Evolutionary conservation across 2,888 invertebrate genomes (phyloP), one percentile per base, ranked within the genome.

Genomic region (Rhogogaster chlorosoma): DNA sequence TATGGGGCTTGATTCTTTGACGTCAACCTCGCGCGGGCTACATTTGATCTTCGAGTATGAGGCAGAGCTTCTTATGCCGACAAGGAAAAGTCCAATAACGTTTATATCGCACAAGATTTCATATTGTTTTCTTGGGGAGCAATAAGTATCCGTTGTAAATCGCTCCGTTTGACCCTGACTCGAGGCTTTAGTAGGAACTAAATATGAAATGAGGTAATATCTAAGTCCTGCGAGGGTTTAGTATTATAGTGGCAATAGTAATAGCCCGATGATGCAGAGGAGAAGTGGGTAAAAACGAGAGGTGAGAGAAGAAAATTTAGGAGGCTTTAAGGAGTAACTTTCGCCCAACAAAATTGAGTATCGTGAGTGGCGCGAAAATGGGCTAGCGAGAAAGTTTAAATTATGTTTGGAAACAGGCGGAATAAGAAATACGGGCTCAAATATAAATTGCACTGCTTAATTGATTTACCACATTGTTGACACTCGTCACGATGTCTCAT

Each of bases 131-230:
- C 61, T 64, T 49, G 22, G n/a, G 32, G 2, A 57, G 61, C 22
- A 80, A 80, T 61, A 61, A 57, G 80, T 80, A 38, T 80, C 80
- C 80, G 26, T 61, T 49, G 15, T 38, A 61, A 64, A 38, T 64
- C 49, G 80, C 36, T 38, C 22, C 26, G 61, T 57, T 77, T 32
- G 80, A 80, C 38, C 80, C 61, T 61, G 22, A n/a, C 80, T 61
- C 22, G 22, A 45, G 22, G 80, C n/a, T 80, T 64, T 38, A 36
- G 61, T 53, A 32, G 0, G n/a, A 61, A 61, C 61, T 80, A 80
- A 80, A 80, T 80, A 80, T 32, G 36, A 61, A 57, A 80, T 80
- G 57, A 64, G 42, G 80, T 42, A 80, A 80, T 80, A 57, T 80
- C 61, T 61, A 22, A 26, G 61, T 61, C 10, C 61, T 64, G 38